These are phyloP conservation scores for Spicauda simplicius DNA, from an alignment of 2,888 invertebrate species.

Conservation along the genomic window DNA sequence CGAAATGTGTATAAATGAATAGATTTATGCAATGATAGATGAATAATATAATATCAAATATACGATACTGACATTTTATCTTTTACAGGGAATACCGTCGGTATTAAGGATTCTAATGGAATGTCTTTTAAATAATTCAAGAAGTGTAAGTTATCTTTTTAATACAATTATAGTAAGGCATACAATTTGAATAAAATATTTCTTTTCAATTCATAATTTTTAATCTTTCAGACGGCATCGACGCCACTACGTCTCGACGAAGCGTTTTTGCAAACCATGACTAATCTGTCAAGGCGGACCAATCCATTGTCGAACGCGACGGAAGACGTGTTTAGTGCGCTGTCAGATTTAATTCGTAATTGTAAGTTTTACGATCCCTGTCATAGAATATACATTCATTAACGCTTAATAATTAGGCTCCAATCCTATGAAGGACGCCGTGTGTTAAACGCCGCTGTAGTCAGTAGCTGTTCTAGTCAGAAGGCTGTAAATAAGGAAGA, in stretches of 20 bases:
- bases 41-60: too few species aligned
- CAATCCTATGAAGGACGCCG: too few species aligned
- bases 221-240: neutral
- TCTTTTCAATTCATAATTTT: neutral
- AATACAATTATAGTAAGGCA: neutral
- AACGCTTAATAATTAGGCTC: too few species aligned
- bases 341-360: neutral
- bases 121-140: neutral
- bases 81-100: neutral
- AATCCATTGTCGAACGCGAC: neutral
- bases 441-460: too few species aligned
- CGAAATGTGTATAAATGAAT: too few species aligned
- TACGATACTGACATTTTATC: too few species aligned
- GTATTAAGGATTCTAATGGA: neutral
- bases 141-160: constrained; percentile 9
- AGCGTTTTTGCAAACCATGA: neutral
- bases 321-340: neutral
- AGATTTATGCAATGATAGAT: too few species aligned
- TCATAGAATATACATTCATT: too few species aligned
- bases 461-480: too few species aligned
- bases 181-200: neutral
- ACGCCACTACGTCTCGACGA: neutral
- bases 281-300: neutral
- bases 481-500: too few species aligned
- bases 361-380: neutral